Base-by-base conservation (phyloP, 2,113 vertebrate genomes). In the Puntigrus tetrazona region DNA sequence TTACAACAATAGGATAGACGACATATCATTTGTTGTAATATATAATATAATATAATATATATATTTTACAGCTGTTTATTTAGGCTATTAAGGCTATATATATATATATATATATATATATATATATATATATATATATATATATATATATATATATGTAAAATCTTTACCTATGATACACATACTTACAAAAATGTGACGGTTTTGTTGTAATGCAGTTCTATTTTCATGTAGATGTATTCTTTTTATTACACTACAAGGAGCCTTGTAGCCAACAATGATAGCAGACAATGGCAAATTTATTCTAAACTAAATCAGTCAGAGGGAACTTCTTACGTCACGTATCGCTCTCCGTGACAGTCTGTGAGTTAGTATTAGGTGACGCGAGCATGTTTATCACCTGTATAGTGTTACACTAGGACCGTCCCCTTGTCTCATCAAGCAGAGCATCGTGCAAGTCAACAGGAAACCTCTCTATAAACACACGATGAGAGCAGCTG, bases 391-490 rank as follows among this genome's bases (percentile, higher is more conserved):
- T 27, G 61, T 63, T 72, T 83, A 78, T 34, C 65, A 20, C 50
- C 18, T 38, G 8, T 38, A 22, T 69, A 22, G 11, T 38, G 3
- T 20, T 67, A 61, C 22, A 31, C 31, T 82, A 7, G 22, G 59
- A 43, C 13, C 73, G 55, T n/a, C n/a, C 7, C 29, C 0, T 14
- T 8, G 18, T 83, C 34, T 78, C 43, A 74, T 20, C 22, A 4
- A 34, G 5, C n/a, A n/a, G 2, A 34, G 5, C n/a, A n/a, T 29
- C 14, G 27, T 31, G 5, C 31, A 79, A 4, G 13, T 6, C 18
- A 84, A 78, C 82, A 77, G 82, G 72, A 87, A 81, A 59, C 36
- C 10, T 34, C 55, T 34, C 2, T 18, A 31, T 86, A 77, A 84
- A 84, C 69, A 80, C 29, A 65, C 8, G 18, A 27, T 13, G 11